Conservation (phyloP, 2,113 vertebrate genomes). For the Eulemur rufifrons region DNA sequence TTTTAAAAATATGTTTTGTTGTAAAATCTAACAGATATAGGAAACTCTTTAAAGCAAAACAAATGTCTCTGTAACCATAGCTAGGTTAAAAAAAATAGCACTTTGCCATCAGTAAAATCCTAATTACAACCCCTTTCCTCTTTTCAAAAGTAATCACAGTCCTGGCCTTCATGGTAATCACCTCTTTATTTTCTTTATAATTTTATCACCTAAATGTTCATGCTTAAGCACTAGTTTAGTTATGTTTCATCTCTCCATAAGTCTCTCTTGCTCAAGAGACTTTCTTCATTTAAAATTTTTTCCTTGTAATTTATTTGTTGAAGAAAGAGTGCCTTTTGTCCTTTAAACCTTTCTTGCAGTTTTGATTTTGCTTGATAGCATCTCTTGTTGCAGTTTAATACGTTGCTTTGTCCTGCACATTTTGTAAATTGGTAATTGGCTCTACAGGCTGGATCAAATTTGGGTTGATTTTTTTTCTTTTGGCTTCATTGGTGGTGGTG, state of each 20-base stretch:
- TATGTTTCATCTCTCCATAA: neutral
- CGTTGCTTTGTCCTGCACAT: neutral
- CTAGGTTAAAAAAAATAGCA: neutral
- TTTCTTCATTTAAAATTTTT: neutral
- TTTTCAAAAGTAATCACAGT: neutral
- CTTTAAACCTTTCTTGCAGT: neutral
- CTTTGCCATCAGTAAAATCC: neutral
- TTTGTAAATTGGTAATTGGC: neutral
- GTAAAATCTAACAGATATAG: neutral
- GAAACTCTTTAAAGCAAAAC: neutral
- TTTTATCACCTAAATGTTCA: neutral
- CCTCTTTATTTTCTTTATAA: slow-evolving; percentile 15
- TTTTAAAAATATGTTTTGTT: neutral
- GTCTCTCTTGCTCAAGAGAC: neutral
- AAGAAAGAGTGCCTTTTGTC: neutral
- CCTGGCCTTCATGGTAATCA: neutral
- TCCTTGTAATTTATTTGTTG: neutral
- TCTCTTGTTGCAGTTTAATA: neutral
- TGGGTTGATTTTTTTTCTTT: neutral
- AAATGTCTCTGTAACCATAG: neutral
- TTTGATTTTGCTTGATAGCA: neutral
- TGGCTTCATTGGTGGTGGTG: neutral
- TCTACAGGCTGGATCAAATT: neutral
- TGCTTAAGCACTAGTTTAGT: neutral
- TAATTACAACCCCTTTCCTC: neutral